These are phyloP conservation scores for Delphinus delphis DNA, from an alignment of 2,113 vertebrate species.

Conservation along the genomic window DNA sequence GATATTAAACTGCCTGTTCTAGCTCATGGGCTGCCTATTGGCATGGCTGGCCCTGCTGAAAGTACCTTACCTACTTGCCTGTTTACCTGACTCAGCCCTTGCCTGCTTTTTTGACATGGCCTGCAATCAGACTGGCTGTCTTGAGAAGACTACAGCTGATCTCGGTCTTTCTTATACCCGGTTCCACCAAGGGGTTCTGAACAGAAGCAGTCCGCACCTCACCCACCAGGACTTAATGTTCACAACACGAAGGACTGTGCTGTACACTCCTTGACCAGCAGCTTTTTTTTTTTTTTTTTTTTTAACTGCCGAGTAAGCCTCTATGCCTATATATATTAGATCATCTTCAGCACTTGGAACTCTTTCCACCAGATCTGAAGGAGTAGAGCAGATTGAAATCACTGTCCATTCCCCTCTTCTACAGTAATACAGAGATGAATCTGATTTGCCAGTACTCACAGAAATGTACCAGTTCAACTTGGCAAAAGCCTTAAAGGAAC, in stretches of 20 bases:
- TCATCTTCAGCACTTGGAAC: conserved; percentile 17
- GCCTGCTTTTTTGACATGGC: conserved; percentile 43
- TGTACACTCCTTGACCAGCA: background rate
- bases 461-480: conserved; percentile 22
- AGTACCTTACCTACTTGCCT: background rate
- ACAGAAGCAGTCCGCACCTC: conserved; percentile 21
- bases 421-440: conserved; percentile 2
- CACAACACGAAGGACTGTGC: conserved; percentile 6
- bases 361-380: background rate
- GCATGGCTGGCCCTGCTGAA: conserved; percentile 27
- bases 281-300: background rate
- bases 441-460: background rate
- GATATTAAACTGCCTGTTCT: background rate
- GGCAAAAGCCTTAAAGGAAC: background rate
- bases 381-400: conserved; percentile 10
- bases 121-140: conserved; percentile 9
- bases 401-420: background rate
- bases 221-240: conserved; percentile 9
- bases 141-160: conserved; percentile 25
- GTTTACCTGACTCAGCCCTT: conserved; percentile 12
- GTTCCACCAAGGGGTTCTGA: conserved; percentile 39
- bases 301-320: background rate
- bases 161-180: background rate
- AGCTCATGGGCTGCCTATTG: conserved; percentile 16
- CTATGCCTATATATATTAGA: background rate